Conservation (phyloP, 2,113 vertebrate species). For the Chlamydotis undulata region DNA sequence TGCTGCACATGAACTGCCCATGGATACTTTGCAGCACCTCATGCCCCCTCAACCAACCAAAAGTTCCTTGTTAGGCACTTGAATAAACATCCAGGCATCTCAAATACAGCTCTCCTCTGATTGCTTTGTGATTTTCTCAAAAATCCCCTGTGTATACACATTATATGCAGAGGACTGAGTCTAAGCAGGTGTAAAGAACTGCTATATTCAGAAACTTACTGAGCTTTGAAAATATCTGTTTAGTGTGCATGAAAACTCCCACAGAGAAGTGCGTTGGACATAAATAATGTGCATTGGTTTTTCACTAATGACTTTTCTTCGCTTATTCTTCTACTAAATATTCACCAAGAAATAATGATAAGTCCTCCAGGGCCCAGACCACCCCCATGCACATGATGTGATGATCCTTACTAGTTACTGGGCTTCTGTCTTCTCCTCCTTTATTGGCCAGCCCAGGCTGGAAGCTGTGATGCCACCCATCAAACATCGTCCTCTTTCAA, state of each 20-base stretch:
- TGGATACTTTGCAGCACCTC: not conserved
- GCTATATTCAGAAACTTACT: not conserved
- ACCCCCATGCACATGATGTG: rapidly evolving
- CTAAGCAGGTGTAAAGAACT: not conserved
- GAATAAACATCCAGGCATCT: not conserved
- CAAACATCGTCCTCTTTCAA: not conserved
- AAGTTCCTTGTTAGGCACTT: not conserved
- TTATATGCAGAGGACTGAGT: not conserved
- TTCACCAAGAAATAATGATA: not conserved
- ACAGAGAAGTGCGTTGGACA: not conserved
- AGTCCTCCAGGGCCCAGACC: not conserved
- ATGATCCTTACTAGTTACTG: not conserved
- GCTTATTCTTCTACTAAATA: not conserved
- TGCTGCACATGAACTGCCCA: not conserved
- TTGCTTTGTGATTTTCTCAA: not conserved
- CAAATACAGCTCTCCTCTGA: not conserved
- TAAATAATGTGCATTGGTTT: not conserved
- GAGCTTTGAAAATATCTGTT: constrained; percentile 9
- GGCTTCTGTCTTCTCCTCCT: not conserved
- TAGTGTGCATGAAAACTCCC: not conserved
- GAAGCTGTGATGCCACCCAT: not conserved
- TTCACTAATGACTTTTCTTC: not conserved
- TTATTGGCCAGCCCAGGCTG: not conserved
- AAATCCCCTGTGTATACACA: not conserved
- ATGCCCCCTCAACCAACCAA: not conserved